These are phyloP conservation scores for Corapipo altera DNA, from an alignment of 2,113 vertebrate species.

Conservation along the genomic window DNA sequence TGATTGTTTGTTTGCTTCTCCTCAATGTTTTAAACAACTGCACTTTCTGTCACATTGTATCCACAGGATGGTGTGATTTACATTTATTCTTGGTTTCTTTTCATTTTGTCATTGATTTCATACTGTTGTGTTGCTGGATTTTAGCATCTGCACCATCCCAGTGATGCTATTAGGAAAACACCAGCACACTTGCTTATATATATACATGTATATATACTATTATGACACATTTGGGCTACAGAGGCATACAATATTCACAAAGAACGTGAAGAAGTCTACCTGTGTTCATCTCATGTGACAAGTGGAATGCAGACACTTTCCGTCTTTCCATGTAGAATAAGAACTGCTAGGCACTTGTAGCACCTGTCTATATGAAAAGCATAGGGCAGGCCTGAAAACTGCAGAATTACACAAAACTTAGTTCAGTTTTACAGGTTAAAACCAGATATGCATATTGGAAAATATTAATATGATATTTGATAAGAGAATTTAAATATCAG, in stretches of 20 bases:
- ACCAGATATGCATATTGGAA: not conserved
- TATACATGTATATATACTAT: no score
- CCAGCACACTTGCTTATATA: not conserved
- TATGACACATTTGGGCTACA: not conserved
- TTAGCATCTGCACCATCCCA: not conserved
- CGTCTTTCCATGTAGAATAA: not conserved
- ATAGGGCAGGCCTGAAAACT: not conserved
- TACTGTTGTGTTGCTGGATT: not conserved
- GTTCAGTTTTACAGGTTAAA: not conserved
- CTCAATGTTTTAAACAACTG: not conserved
- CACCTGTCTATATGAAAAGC: not conserved
- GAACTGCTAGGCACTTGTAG: not conserved
- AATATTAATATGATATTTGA: not conserved
- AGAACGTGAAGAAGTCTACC: rapidly evolving
- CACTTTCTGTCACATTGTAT: not conserved
- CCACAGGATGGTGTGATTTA: not conserved
- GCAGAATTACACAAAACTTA: not conserved
- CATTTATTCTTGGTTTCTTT: not conserved
- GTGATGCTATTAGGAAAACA: not conserved
- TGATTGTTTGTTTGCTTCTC: not conserved
- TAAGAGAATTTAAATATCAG: not conserved
- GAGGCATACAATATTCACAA: not conserved
- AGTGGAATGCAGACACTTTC: not conserved
- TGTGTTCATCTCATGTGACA: rapidly evolving
- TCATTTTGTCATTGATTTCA: not conserved